phyloP scores from a whole-genome alignment of 2,888 invertebrate species.

The Urechis unicinctus region DNA sequence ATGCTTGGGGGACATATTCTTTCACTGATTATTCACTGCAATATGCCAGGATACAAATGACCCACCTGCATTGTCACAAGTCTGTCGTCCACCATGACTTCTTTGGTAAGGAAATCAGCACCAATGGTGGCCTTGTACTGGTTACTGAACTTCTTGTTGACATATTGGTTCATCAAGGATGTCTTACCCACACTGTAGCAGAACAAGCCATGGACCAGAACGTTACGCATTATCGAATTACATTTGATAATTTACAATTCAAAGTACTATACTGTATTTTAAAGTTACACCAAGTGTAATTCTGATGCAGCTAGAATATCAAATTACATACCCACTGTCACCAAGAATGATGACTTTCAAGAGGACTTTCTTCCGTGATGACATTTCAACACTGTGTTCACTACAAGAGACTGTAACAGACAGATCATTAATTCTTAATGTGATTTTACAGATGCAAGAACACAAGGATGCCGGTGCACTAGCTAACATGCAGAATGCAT shows the following conservation, averaged over 20 bases:
- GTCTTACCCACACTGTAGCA: conserved; percentile 86
- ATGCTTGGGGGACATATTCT: background rate
- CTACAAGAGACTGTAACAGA: too few relatives aligned
- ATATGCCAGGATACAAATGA: background rate
- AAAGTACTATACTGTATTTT: too few relatives aligned
- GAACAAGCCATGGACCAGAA: conserved; percentile 19
- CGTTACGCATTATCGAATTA: background rate
- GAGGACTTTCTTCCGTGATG: conserved; percentile 75
- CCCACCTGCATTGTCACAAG: conserved; percentile 87
- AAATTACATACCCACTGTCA: conserved; percentile 65
- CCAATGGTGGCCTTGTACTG: conserved; percentile 99
- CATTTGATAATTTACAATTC: background rate
- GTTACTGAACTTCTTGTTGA: conserved; percentile 98
- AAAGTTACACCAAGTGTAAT: too few relatives aligned
- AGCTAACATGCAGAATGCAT: too few relatives aligned
- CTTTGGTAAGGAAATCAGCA: conserved; percentile 99
- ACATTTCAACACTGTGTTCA: conserved; percentile 10
- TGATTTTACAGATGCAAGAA: too few relatives aligned
- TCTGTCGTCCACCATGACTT: conserved; percentile 88
- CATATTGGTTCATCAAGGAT: conserved; percentile 99
- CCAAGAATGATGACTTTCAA: conserved; percentile 97
- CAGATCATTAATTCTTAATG: too few relatives aligned
- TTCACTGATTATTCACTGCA: background rate
- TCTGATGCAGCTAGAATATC: background rate
- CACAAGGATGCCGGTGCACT: too few relatives aligned